Percentiles rank a stretch among this genome's conserved stretches.
phyloP scores from a whole-genome alignment of 1,140 invertebrate species.

The Araneus ventricosus region DNA sequence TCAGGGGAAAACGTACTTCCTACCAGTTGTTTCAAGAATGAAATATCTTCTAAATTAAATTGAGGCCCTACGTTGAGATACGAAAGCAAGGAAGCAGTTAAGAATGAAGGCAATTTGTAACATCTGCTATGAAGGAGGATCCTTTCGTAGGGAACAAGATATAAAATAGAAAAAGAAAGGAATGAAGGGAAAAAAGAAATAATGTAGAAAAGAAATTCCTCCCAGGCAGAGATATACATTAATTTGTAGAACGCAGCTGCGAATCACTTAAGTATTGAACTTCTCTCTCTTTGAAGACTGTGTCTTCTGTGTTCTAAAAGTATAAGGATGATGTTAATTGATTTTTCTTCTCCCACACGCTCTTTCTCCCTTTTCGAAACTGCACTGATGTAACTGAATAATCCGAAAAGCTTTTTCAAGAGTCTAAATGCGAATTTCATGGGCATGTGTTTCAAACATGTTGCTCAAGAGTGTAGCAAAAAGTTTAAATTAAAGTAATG shows the following conservation, averaged over 20 bases:
- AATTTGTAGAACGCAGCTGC: slow-evolving; percentile 28
- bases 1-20: background rate
- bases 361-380: background rate
- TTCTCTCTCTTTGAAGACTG: background rate
- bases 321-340: background rate
- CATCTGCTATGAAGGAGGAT: background rate
- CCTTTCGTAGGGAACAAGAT: background rate
- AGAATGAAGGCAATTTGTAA: slow-evolving; percentile 29
- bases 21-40: background rate
- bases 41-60: slow-evolving; percentile 16
- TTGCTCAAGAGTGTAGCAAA: too few species aligned
- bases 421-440: background rate
- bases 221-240: background rate
- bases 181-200: background rate
- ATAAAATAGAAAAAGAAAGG: background rate
- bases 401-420: background rate
- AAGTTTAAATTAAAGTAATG: too few species aligned
- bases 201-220: background rate
- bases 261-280: background rate
- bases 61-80: background rate
- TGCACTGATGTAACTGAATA: background rate
- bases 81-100: background rate
- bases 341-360: background rate
- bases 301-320: background rate
- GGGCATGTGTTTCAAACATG: background rate